A percentile compares a stretch with the other conserved stretches of the same genome.
These are phyloP conservation scores for Heterodera carotae DNA, from an alignment of 1,140 invertebrate genomes.

Conservation along the genomic window DNA sequence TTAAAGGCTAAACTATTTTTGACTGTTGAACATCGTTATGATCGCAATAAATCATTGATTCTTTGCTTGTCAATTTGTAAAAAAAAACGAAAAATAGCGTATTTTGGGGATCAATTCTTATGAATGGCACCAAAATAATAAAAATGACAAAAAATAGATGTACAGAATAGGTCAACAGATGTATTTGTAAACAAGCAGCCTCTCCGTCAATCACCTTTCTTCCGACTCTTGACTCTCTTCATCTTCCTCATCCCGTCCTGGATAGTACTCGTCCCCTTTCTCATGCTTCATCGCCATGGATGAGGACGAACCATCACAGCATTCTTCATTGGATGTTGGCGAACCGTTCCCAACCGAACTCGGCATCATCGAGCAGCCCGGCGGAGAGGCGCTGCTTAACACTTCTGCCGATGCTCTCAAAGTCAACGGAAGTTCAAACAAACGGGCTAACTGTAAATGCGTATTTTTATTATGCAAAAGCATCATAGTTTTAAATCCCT, in stretches of 20 bases:
- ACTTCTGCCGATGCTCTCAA: not conserved
- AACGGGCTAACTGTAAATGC: conserved; percentile 11
- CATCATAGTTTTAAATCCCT: no score
- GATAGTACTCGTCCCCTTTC: conserved; percentile 15
- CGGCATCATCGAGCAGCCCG: not conserved
- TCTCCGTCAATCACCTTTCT: not conserved
- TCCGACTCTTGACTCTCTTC: conserved; percentile 17
- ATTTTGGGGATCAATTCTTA: no score
- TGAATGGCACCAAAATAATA: no score
- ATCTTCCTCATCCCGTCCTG: not conserved
- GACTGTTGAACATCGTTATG: no score
- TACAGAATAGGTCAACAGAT: no score
- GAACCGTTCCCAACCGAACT: not conserved
- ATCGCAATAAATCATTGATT: no score
- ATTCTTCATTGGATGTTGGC: not conserved
- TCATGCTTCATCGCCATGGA: not conserved
- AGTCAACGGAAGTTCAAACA: conserved; percentile 17
- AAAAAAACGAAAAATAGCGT: no score
- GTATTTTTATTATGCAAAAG: no score
- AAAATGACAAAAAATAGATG: no score
- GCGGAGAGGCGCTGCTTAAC: not conserved
- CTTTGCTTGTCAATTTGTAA: no score
- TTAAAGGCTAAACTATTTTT: not conserved
- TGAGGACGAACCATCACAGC: not conserved
- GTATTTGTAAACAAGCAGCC: no score